Conservation (phyloP, 2,888 invertebrate species). For the Campopleginae sp. region DNA sequence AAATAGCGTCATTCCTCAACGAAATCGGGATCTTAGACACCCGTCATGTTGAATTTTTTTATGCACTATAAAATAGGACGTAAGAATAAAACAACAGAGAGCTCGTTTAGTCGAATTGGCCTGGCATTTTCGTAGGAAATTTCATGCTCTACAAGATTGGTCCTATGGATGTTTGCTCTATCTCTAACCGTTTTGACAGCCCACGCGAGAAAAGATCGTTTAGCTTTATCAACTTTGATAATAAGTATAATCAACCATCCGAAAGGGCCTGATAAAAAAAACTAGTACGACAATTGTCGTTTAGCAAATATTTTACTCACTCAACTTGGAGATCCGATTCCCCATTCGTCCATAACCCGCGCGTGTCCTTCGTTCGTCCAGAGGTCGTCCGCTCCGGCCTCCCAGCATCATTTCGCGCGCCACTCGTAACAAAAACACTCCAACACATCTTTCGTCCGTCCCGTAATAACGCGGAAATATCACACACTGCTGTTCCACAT, state of each 20-base stretch:
- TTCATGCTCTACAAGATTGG: not conserved
- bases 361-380: not conserved
- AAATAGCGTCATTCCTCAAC: not conserved
- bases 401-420: not conserved
- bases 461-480: not conserved
- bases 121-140: not conserved
- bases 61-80: not conserved
- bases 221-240: not conserved
- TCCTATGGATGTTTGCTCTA: conserved; percentile 1
- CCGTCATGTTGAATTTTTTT: not conserved
- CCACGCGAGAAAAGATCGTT: not conserved
- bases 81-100: not conserved
- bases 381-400: not conserved
- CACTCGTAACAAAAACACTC: not conserved
- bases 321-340: not conserved
- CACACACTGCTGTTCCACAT: not conserved
- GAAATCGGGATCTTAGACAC: not conserved
- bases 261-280: not conserved
- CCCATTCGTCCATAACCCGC: not conserved
- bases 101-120: not conserved
- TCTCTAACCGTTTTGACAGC: not conserved
- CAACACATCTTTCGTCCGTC: not conserved
- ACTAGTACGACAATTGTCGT: not conserved
- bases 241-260: not conserved
- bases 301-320: not conserved